phyloP scores from a whole-genome alignment of 2,888 invertebrate species.

The Tanypteryx hageni region DNA sequence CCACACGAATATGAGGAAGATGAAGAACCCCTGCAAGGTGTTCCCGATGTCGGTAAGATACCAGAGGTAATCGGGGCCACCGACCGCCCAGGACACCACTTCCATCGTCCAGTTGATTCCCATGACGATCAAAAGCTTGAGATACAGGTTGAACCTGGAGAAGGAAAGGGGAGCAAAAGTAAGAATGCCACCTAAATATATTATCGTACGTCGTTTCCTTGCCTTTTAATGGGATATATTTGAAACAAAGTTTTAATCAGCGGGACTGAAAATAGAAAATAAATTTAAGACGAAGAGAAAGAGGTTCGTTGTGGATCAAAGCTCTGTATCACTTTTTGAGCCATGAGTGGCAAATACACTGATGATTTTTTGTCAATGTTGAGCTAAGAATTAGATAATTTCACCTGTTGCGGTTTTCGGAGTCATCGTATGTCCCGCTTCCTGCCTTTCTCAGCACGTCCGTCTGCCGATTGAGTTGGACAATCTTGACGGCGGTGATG shows the following conservation, averaged over 20 bases:
- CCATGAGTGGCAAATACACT: too few species aligned
- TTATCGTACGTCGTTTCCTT: too few species aligned
- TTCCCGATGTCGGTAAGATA: constrained; percentile 74
- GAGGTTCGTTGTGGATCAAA: too few species aligned
- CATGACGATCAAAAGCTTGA: constrained; percentile 82
- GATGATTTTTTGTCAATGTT: too few species aligned
- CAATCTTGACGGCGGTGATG: constrained; percentile 82
- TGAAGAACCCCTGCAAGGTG: constrained; percentile 79
- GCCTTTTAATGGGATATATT: too few species aligned
- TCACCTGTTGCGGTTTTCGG: background rate
- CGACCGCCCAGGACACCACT: constrained; percentile 81
- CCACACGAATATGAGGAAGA: constrained; percentile 81
- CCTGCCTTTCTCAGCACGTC: constrained; percentile 81
- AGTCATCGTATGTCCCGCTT: constrained; percentile 75
- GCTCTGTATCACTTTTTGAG: too few species aligned
- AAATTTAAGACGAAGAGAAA: too few species aligned
- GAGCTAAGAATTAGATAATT: background rate
- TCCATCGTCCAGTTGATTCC: constrained; percentile 85
- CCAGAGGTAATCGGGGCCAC: constrained; percentile 72
- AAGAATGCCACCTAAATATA: too few species aligned
- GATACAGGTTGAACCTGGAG: constrained; percentile 78
- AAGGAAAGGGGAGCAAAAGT: constrained; percentile 60
- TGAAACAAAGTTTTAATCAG: too few species aligned
- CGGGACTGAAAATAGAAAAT: too few species aligned
- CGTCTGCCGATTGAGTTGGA: constrained; percentile 82